Conservation (phyloP, 1,140 invertebrate genomes). For the Idris sp. region DNA sequence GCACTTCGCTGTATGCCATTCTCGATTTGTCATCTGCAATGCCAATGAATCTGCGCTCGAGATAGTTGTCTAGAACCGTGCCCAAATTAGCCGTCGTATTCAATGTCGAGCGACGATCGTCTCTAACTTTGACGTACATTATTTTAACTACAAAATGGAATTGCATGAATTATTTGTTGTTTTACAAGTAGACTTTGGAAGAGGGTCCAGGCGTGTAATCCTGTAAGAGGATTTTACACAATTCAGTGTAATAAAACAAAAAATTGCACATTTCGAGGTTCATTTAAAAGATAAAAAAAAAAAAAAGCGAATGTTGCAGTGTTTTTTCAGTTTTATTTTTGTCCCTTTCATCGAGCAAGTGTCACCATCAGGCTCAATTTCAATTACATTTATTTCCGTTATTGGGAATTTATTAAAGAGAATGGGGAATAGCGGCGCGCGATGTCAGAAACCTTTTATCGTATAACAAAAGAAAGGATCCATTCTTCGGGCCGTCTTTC, state of each 20-base stretch:
- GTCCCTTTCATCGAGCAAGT: conserved; percentile 35
- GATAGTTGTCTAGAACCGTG: conserved; percentile 57
- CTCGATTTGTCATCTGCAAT: conserved; percentile 75
- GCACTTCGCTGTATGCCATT: conserved; percentile 72
- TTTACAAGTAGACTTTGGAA: too few species aligned
- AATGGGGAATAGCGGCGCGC: conserved; percentile 28
- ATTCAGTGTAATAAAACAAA: too few species aligned
- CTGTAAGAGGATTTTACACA: too few species aligned
- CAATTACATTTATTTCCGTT: conserved; percentile 74
- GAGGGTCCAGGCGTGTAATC: too few species aligned
- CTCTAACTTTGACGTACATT: conserved; percentile 42
- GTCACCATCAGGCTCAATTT: conserved; percentile 61
- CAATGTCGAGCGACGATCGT: conserved; percentile 40
- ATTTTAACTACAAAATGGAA: conserved; percentile 42
- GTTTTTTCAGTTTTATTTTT: too few species aligned
- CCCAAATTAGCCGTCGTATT: conserved; percentile 43
- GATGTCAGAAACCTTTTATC: conserved; percentile 51
- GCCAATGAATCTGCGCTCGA: conserved; percentile 69
- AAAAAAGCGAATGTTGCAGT: too few species aligned
- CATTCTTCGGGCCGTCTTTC: conserved; percentile 41
- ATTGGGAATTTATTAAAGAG: conserved; percentile 74
- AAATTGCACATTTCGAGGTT: too few species aligned
- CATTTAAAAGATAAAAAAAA: too few species aligned
- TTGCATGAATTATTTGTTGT: conserved; percentile 37
- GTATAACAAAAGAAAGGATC: conserved; percentile 36